Evolutionary conservation across 2,113 vertebrate genomes (phyloP).

Genomic region (Vulpes ferrilata): DNA sequence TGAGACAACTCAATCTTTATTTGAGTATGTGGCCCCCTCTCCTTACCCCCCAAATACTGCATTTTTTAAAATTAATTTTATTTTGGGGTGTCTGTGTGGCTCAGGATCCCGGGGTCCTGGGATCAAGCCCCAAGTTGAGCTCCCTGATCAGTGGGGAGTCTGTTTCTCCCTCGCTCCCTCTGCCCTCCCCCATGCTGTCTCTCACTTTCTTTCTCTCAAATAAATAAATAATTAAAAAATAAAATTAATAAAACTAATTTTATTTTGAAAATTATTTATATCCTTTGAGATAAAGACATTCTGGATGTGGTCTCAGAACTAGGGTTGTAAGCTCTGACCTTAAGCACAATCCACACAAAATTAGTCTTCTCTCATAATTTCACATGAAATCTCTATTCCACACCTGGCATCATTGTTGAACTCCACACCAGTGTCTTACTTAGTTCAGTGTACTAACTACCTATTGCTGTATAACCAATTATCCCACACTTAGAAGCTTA

Average conservation of each 20-base stretch:
- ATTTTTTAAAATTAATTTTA: background rate
- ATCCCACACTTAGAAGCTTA: background rate
- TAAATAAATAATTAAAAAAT: background rate
- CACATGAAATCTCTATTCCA: background rate
- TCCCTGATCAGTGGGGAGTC: background rate
- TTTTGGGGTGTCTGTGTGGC: background rate
- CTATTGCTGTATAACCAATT: background rate
- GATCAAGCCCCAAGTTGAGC: background rate
- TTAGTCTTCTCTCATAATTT: background rate
- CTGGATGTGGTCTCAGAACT: background rate
- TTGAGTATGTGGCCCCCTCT: background rate
- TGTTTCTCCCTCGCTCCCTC: background rate
- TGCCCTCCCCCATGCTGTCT: background rate
- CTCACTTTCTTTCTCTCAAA: background rate
- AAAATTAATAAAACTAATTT: background rate
- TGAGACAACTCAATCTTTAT: background rate
- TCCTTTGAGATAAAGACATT: slow-evolving; percentile 26
- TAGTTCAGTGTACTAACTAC: background rate
- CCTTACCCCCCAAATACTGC: background rate
- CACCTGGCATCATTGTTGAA: background rate
- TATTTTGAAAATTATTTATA: background rate
- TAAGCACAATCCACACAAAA: background rate
- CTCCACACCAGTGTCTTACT: background rate
- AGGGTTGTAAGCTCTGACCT: background rate
- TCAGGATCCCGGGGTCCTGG: background rate